Conservation (phyloP, 2,797 vertebrate species). For the Catostomus latipinnis region DNA sequence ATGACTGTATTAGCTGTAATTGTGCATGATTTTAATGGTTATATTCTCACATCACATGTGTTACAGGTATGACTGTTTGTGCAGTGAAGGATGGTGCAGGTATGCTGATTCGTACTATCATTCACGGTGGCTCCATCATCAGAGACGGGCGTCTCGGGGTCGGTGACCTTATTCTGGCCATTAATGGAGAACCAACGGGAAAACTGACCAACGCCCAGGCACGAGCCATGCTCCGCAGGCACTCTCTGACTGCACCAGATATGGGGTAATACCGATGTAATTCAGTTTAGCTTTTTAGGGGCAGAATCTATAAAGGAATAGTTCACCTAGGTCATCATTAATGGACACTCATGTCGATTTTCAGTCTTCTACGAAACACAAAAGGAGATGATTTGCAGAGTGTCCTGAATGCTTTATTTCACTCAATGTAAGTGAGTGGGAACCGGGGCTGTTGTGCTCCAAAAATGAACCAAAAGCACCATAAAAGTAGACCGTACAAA, state of each 20-base stretch:
- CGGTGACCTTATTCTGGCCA: conserved; percentile 92
- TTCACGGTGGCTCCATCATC: conserved; percentile 93
- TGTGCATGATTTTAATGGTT: neutral
- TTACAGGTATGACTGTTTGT: conserved; percentile 94
- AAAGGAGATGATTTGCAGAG: no score
- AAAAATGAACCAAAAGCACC: no score
- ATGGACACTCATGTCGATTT: no score
- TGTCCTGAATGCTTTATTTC: no score
- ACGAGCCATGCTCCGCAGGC: conserved; percentile 91
- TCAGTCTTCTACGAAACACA: no score
- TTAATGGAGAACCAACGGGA: conserved; percentile 90
- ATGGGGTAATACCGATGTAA: conserved; percentile 79
- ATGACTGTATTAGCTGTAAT: no score
- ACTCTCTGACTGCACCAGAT: conserved; percentile 93
- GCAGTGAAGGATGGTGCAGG: conserved; percentile 90
- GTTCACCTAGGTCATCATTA: no score
- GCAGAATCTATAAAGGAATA: no score
- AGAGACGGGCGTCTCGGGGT: conserved; percentile 90
- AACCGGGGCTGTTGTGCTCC: no score
- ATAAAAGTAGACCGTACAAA: no score
- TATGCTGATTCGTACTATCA: conserved; percentile 93
- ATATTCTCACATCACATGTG: neutral
- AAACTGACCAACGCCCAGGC: conserved; percentile 90
- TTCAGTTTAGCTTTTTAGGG: no score
- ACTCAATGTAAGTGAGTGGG: no score